Conservation (phyloP, 1,140 invertebrate genomes). For the Vanessa atalanta region DNA sequence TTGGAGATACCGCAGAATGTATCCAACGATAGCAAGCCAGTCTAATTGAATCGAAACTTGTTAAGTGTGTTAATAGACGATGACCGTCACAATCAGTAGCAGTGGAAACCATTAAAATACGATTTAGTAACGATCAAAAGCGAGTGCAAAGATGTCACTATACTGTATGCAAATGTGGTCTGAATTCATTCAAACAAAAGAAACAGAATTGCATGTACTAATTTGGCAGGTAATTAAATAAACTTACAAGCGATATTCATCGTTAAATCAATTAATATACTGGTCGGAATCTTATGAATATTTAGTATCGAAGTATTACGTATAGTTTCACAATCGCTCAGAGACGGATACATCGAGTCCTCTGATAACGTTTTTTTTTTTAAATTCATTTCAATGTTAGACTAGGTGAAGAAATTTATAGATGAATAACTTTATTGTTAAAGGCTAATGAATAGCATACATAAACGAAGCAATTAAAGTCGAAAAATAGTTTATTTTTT, state of each 20-base stretch:
- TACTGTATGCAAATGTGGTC: slow-evolving; percentile 33
- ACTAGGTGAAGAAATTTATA: slow-evolving; percentile 66
- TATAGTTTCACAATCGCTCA: slow-evolving; percentile 62
- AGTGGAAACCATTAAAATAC: slow-evolving; percentile 64
- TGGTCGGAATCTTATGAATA: neutral
- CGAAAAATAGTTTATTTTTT: neutral
- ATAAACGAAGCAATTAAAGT: neutral
- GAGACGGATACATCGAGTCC: slow-evolving; percentile 58
- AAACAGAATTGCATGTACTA: slow-evolving; percentile 8
- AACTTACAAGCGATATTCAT: neutral
- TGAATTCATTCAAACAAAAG: slow-evolving; percentile 27
- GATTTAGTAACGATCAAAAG: slow-evolving; percentile 62
- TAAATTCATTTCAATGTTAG: slow-evolving; percentile 74
- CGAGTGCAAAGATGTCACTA: slow-evolving; percentile 54
- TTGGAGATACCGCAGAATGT: slow-evolving; percentile 43
- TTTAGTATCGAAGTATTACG: neutral
- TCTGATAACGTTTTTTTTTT: slow-evolving; percentile 67
- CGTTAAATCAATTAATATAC: neutral
- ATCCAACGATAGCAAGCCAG: slow-evolving; percentile 35
- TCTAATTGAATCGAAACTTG: slow-evolving; percentile 63
- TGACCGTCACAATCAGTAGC: slow-evolving; percentile 52
- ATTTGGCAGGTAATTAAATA: slow-evolving; percentile 9
- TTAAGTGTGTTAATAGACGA: slow-evolving; percentile 70
- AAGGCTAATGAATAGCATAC: slow-evolving; percentile 24
- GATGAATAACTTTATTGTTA: slow-evolving; percentile 37